phyloP scores from a whole-genome alignment of 1,140 invertebrate species.

The Agrilus planipennis region DNA sequence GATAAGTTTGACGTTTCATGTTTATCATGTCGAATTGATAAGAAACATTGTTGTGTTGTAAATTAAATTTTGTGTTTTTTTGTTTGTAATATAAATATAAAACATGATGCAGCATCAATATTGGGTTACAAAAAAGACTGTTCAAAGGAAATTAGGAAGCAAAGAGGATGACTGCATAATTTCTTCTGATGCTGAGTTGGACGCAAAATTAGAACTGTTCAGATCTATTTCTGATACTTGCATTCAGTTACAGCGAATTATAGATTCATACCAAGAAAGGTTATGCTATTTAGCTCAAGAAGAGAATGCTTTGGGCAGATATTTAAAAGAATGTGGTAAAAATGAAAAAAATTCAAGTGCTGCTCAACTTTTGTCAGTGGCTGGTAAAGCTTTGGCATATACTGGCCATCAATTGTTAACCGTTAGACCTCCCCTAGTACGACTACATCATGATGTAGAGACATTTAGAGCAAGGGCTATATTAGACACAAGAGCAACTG shows the following conservation, averaged over 20 bases:
- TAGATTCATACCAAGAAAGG: conserved; percentile 90
- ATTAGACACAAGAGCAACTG: conserved; percentile 81
- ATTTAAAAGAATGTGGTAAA: conserved; percentile 91
- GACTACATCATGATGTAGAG: conserved; percentile 93
- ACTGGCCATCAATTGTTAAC: conserved; percentile 89
- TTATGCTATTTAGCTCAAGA: conserved; percentile 90
- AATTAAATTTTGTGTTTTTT: neutral
- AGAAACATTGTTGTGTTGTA: no score
- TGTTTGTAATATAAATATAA: conserved; percentile 32
- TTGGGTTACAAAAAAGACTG: conserved; percentile 95
- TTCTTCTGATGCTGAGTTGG: conserved; percentile 90
- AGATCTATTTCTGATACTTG: conserved; percentile 90
- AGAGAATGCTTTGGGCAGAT: conserved; percentile 88
- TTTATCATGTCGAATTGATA: no score
- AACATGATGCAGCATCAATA: conserved; percentile 81
- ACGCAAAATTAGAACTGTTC: conserved; percentile 95
- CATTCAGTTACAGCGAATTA: conserved; percentile 73
- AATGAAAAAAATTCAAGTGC: conserved; percentile 70
- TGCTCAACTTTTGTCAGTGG: conserved; percentile 85
- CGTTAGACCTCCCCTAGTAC: conserved; percentile 71
- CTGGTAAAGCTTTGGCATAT: conserved; percentile 89
- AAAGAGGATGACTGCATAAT: conserved; percentile 97
- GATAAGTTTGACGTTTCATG: no score
- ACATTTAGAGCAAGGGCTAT: conserved; percentile 92
- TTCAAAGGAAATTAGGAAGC: conserved; percentile 87